Conservation (phyloP, 1,140 invertebrate genomes). For the Pantala flavescens region DNA sequence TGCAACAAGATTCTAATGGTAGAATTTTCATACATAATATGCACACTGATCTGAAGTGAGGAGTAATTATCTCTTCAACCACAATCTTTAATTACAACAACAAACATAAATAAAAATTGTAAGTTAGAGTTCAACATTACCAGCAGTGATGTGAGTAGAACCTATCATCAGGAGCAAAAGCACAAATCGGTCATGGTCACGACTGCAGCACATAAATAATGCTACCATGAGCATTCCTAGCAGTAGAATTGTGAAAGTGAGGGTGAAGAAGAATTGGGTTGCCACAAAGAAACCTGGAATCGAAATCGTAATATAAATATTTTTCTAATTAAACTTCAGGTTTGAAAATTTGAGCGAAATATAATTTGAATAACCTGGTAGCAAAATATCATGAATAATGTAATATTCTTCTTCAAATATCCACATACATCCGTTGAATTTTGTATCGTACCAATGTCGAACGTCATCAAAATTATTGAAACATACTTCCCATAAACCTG, state of each 20-base stretch:
- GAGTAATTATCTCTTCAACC: too few relatives aligned
- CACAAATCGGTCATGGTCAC: slow-evolving; percentile 66
- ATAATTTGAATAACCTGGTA: slow-evolving; percentile 42
- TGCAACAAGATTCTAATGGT: too few relatives aligned
- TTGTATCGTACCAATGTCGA: slow-evolving; percentile 65
- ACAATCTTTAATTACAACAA: too few relatives aligned
- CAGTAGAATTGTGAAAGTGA: slow-evolving; percentile 67
- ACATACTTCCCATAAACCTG: slow-evolving; percentile 89
- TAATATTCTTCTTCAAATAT: slow-evolving; percentile 89
- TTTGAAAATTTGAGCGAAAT: too few relatives aligned
- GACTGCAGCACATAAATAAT: slow-evolving; percentile 57
- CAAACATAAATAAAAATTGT: too few relatives aligned
- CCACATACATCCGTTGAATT: slow-evolving; percentile 79
- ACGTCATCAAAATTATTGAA: slow-evolving; percentile 74
- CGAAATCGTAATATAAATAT: slow-evolving; percentile 22
- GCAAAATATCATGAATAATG: slow-evolving; percentile 69
- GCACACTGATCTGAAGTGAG: too few relatives aligned
- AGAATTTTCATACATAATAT: too few relatives aligned
- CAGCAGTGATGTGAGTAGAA: slow-evolving; percentile 54
- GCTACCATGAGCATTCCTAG: slow-evolving; percentile 58
- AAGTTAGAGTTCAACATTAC: slow-evolving; percentile 29
- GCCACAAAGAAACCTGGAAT: slow-evolving; percentile 76
- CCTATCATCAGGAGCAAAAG: slow-evolving; percentile 60
- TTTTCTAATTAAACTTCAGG: too few relatives aligned
- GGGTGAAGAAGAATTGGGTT: slow-evolving; percentile 84